Evolutionary conservation across 2,113 vertebrate species (phyloP), one percentile per base, ranked within the genome.

Genomic region (Carassius auratus): DNA sequence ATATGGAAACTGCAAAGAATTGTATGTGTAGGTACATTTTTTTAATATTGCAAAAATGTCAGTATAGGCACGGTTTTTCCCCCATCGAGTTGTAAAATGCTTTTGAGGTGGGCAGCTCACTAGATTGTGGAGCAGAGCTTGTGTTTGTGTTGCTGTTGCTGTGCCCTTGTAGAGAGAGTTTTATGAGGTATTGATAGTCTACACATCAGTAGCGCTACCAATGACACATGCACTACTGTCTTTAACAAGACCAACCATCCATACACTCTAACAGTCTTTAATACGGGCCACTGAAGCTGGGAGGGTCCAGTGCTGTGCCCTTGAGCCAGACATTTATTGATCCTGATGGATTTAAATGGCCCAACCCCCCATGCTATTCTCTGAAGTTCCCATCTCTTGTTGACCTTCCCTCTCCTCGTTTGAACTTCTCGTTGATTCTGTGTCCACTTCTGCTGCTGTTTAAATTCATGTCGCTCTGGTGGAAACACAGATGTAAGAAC

Each of bases 321-420:
- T 86, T 85, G 15, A 85, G 85, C 9, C 77, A 82, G 77, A 82
- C 66, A 59, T 82, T 85, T 87, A 87, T 85, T 89, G 64, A 81
- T 84, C 59, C 19, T 26, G 79, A 78, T 83, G 74, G 84, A 74
- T 87, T 86, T 59, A 26, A 79, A 86, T 62, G 68, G 57, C 1
- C 62, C 36, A 55, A 33, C 73, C 21, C 71, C n/a, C 26, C 30
- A 23, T 64, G 68, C 38, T 50, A 15, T 57, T 78, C 17, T 69
- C 45, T 55, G 14, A 19, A 79, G 62, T 9, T 17, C 21, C 52
- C 9, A 21, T 77, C 45, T 77, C 55, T 79, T 8, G 19, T 50
- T 79, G 76, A 71, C 19, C 76, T 78, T 57, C 59, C 36, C 64
- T 78, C 62, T 86, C 50, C 82, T 57, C 8, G 0, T 66, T 55